Percentiles rank a stretch among this genome's conserved stretches.
phyloP scores from a whole-genome alignment of 2,113 vertebrate genomes.

The Meleagris gallopavo region DNA sequence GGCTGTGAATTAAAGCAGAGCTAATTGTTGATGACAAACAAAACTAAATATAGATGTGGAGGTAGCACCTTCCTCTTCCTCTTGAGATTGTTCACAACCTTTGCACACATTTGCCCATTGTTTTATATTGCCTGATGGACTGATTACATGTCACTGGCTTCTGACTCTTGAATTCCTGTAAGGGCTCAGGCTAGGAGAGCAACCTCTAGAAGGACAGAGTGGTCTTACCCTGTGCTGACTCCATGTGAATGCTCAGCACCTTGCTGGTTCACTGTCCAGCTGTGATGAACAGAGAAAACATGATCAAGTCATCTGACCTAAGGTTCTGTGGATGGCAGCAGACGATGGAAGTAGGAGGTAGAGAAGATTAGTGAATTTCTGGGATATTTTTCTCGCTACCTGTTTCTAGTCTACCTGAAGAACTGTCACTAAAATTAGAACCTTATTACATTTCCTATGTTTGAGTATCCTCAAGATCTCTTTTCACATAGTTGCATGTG shows the following conservation, averaged over 20 bases:
- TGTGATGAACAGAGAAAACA: background rate
- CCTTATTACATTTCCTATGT: background rate
- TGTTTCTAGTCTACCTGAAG: background rate
- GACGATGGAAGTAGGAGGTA: background rate
- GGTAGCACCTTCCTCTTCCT: background rate
- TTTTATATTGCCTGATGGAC: background rate
- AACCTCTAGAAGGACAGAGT: background rate
- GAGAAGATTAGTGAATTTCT: background rate
- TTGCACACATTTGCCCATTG: background rate
- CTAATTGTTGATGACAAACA: background rate
- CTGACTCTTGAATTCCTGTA: background rate
- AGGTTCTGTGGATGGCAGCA: background rate
- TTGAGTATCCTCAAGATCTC: background rate
- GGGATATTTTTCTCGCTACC: background rate
- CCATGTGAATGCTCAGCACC: background rate
- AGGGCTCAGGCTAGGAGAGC: background rate
- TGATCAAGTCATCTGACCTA: background rate
- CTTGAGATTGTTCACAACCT: background rate
- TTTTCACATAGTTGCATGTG: background rate
- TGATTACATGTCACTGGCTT: background rate
- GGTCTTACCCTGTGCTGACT: fast-evolving
- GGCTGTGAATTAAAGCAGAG: background rate
- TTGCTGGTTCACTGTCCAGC: background rate
- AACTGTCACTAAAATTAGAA: background rate
- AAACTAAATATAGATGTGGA: background rate